Base-by-base conservation (phyloP, 1,140 invertebrate species). In the Eurytemora carolleeae region DNA sequence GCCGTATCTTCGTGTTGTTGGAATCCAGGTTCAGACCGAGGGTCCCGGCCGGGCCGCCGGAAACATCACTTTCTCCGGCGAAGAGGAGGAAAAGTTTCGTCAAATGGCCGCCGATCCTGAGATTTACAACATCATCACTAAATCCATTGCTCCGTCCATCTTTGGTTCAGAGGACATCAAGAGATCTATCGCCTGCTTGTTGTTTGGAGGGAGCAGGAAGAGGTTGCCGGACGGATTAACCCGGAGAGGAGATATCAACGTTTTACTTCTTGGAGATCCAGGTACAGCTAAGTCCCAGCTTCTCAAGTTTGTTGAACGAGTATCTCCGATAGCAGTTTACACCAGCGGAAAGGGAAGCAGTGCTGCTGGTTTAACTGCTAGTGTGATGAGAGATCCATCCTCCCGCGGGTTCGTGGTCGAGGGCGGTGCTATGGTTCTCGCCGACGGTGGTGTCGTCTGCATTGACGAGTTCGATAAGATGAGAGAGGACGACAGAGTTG, bases 381-480 rank as follows among this genome's bases (percentile, higher is more conserved):
- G 95, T 0, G 94, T 99, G 22, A 88, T 83, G 63, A 78, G 92
- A 68, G 95, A 98, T 79, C 74, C 78, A 17, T 83, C 91, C 20
- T 96, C 94, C 71, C 7, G 31, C 31, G 31, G 31, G 7, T 99
- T 98, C 74, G 82, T 98, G 2, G 93, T 99, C 87, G 95, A 99
- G 77, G 96, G 96, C 16, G 96, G 96, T 25, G 96, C 96, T 7
- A 98, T 99, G 95, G 96, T 99, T 1, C 73, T 99, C 26, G 96
- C 96, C 22, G 96, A 99, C 76, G 94, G 94, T 25, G 96, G 96
- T 31, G 92, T 98, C 12, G 94, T 98, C 1, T 99, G 95, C 71
- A 99, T 99, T 72, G 96, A 99, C 72, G 96, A 99, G 72, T 99
- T 99, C 75, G 96, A 99, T 74, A 99, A 99, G 76, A 99, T 99